These are phyloP conservation scores for Tadarida brasiliensis DNA, from an alignment of 2,797 vertebrate genomes.

Conservation along the genomic window DNA sequence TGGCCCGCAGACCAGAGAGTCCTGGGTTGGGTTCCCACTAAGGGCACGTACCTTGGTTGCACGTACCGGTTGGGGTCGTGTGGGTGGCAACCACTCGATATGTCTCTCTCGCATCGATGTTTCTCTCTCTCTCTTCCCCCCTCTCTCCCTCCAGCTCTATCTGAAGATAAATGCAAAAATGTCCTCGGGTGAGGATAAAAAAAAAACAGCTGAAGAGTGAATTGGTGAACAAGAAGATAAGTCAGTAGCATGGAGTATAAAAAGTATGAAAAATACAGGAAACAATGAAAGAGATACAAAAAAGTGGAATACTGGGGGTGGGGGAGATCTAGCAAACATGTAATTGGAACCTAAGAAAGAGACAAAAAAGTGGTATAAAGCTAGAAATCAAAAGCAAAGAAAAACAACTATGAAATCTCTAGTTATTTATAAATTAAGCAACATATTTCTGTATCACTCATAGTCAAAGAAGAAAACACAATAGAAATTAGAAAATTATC, in stretches of 20 bases:
- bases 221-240: neutral
- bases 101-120: no score
- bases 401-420: neutral
- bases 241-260: neutral
- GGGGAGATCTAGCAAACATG: neutral
- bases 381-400: neutral
- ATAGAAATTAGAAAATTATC: neutral
- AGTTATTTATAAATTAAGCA: slow-evolving; percentile 15
- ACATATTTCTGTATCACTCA: neutral
- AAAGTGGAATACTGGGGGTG: neutral
- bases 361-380: neutral
- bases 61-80: no score
- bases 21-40: no score
- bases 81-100: no score
- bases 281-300: neutral
- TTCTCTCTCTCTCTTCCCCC: no score
- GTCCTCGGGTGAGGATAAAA: no score
- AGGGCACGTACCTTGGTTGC: no score
- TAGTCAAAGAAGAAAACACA: slow-evolving; percentile 17
- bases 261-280: neutral
- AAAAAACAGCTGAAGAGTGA: neutral
- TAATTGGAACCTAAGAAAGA: neutral
- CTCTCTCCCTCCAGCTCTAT: no score
- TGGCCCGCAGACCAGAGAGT: no score
- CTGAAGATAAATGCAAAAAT: no score